Conservation (phyloP, 1,140 invertebrate species). For the Halotydeus destructor region DNA sequence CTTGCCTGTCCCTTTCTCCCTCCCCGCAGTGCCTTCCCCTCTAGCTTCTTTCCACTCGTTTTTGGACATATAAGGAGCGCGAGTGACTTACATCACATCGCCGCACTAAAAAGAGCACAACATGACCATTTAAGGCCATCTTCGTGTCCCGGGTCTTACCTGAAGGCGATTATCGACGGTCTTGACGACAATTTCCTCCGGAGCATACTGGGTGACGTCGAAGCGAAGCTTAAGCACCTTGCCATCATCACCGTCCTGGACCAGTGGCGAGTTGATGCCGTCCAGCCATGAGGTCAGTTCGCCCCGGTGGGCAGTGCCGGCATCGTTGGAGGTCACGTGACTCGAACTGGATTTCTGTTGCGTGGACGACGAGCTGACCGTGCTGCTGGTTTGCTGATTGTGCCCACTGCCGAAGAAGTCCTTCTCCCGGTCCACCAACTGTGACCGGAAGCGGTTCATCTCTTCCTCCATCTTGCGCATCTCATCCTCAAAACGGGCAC, state of each 20-base stretch:
- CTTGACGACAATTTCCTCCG: constrained; percentile 87
- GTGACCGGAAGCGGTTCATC: constrained; percentile 82
- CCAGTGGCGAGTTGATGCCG: constrained; percentile 70
- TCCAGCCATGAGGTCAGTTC: constrained; percentile 41
- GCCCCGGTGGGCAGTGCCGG: constrained; percentile 19
- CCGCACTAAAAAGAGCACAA: too few species aligned
- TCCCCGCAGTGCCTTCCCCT: not conserved
- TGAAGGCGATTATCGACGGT: constrained; percentile 85
- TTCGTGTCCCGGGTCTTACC: too few species aligned
- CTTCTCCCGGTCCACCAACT: constrained; percentile 72
- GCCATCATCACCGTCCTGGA: constrained; percentile 57
- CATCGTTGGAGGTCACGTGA: constrained; percentile 3
- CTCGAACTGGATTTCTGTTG: constrained; percentile 8
- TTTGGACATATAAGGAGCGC: too few species aligned
- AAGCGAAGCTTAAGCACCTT: constrained; percentile 75
- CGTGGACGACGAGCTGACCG: not conserved
- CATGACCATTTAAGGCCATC: too few species aligned
- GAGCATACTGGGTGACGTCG: constrained; percentile 79
- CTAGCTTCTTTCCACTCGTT: not conserved
- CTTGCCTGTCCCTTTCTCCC: not conserved
- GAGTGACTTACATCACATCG: too few species aligned
- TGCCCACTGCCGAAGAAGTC: constrained; percentile 12
- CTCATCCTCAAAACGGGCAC: constrained; percentile 82
- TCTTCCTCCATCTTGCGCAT: constrained; percentile 97
- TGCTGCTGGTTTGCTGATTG: not conserved